Conservation (phyloP, 2,113 vertebrate species). For the Prietella phreatophila region DNA sequence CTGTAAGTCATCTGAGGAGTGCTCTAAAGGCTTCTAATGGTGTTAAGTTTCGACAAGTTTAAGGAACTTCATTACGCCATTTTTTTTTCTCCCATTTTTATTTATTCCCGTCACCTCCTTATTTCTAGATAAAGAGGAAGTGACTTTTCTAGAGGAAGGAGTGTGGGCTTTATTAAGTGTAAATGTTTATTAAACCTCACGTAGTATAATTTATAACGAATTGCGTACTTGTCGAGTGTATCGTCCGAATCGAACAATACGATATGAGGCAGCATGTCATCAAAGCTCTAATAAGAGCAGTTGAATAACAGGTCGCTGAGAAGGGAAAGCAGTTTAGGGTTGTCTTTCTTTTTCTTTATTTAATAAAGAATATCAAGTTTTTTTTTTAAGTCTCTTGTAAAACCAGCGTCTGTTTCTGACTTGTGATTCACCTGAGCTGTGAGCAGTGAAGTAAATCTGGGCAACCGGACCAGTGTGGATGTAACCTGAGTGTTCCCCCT, state of each 20-base stretch:
- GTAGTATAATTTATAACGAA: neutral
- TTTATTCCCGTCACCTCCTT: too few species aligned
- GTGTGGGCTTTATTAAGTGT: neutral
- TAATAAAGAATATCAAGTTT: too few species aligned
- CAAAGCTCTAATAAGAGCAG: neutral
- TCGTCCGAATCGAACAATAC: neutral
- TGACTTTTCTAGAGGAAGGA: neutral
- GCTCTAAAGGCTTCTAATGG: neutral
- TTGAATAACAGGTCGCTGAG: neutral
- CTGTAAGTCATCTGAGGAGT: too few species aligned
- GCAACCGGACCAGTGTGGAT: slow-evolving; percentile 38
- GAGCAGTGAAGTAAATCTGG: neutral
- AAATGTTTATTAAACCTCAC: neutral
- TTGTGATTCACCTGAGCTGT: neutral
- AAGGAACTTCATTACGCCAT: neutral
- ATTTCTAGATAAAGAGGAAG: neutral
- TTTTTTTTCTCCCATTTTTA: too few species aligned
- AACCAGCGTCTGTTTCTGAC: neutral
- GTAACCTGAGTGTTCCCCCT: slow-evolving; percentile 47
- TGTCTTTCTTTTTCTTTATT: too few species aligned
- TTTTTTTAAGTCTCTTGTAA: neutral
- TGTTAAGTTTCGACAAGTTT: neutral
- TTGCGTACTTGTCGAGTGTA: neutral
- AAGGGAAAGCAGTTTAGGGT: neutral
- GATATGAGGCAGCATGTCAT: neutral